A percentile compares a stretch with the other conserved stretches of the same genome.
These are phyloP conservation scores for Hyppa rectilinea DNA, from an alignment of 2,888 invertebrate species.

Conservation along the genomic window DNA sequence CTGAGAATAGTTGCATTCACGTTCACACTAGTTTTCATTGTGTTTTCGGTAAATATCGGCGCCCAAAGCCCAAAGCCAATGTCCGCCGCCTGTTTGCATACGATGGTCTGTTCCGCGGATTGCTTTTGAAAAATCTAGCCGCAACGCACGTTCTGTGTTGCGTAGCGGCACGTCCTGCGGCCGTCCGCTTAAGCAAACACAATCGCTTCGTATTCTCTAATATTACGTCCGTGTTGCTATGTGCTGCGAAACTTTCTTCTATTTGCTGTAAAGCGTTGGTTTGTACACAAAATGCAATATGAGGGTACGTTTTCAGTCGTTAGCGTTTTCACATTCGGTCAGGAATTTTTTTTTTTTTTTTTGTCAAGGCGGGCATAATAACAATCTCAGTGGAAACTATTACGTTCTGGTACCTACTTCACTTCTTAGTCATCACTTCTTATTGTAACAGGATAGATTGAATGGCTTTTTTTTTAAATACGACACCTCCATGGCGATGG, in stretches of 20 bases:
- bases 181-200: slow-evolving; percentile 57
- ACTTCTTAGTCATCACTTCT: not conserved
- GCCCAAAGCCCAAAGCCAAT: slow-evolving; percentile 63
- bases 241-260: slow-evolving; percentile 8
- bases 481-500: slow-evolving; percentile 13
- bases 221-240: slow-evolving; percentile 42
- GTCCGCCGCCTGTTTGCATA: slow-evolving; percentile 65
- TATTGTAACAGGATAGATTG: not conserved
- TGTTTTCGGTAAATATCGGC: slow-evolving; percentile 63
- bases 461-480: too few species aligned
- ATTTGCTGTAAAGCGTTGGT: slow-evolving; percentile 22
- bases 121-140: slow-evolving; percentile 57
- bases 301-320: slow-evolving; percentile 8
- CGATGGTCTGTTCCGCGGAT: slow-evolving; percentile 60
- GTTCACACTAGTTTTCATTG: slow-evolving; percentile 57
- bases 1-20: slow-evolving; percentile 70
- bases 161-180: slow-evolving; percentile 63
- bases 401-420: not conserved
- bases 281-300: slow-evolving; percentile 27
- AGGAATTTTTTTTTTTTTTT: not conserved
- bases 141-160: slow-evolving; percentile 62
- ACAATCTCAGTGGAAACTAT: not conserved
- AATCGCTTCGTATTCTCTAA: slow-evolving; percentile 58
- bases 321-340: not conserved
- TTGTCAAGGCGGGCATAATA: not conserved